Percentiles rank a stretch among this genome's conserved stretches.
Conservation (phyloP, 2,888 invertebrate species). For the Drosophila engyochracea region DNA sequence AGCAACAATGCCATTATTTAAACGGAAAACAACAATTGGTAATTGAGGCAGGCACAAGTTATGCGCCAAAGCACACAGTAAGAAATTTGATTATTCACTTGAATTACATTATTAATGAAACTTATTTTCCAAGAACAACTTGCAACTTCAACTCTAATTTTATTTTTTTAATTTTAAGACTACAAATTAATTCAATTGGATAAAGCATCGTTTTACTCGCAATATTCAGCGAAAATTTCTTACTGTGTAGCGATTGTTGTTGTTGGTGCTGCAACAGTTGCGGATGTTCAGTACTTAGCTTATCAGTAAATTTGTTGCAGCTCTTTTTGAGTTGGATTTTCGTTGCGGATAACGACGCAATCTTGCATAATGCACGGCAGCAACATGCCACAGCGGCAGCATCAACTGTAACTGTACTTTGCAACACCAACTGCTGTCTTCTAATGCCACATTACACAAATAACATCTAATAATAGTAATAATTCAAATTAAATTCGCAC, state of each 20-base stretch:
- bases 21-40: conserved; percentile 78
- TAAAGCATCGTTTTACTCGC: background rate
- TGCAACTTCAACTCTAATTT: background rate
- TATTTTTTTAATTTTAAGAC: background rate
- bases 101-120: background rate
- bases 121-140: background rate
- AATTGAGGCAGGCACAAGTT: conserved; percentile 69
- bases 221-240: background rate
- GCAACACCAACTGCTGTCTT: conserved; percentile 26
- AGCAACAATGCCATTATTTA: conserved; percentile 72
- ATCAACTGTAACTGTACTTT: conserved; percentile 46
- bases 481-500: conserved; percentile 78
- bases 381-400: conserved; percentile 37
- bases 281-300: conserved; percentile 43
- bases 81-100: background rate
- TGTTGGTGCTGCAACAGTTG: conserved; percentile 24
- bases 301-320: conserved; percentile 49
- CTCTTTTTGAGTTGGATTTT: conserved; percentile 50
- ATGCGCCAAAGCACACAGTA: conserved; percentile 36
- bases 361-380: conserved; percentile 63
- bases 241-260: conserved; percentile 24
- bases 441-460: conserved; percentile 70
- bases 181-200: background rate
- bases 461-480: conserved; percentile 78
- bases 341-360: conserved; percentile 46